These are phyloP conservation scores for Microcebus griseorufus DNA, from an alignment of 2,113 vertebrate species.

Conservation along the genomic window DNA sequence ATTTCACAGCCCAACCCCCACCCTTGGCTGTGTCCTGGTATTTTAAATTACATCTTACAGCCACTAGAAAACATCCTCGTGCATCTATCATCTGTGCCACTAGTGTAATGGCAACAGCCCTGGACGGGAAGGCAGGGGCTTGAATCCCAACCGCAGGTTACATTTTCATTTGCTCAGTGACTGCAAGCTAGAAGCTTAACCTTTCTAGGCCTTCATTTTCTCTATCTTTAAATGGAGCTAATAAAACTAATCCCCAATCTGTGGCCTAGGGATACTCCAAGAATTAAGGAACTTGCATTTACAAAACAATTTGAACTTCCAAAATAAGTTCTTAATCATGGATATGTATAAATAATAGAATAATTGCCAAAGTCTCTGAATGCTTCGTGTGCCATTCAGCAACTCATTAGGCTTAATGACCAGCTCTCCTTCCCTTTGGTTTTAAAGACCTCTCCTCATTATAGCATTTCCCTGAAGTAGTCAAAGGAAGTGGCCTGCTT, in stretches of 20 bases:
- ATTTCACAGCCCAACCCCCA: not conserved
- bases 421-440: conserved; percentile 26
- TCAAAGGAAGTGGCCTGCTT: conserved; percentile 58
- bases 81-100: not conserved
- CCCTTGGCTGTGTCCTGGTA: not conserved
- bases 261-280: not conserved
- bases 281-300: conserved; percentile 16
- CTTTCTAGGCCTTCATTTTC: conserved; percentile 27
- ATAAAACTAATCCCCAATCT: conserved; percentile 15
- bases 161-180: conserved; percentile 14
- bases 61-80: not conserved
- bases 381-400: conserved; percentile 9
- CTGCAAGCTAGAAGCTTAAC: not conserved
- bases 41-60: not conserved
- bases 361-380: conserved; percentile 28
- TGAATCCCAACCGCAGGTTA: not conserved
- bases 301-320: conserved; percentile 14
- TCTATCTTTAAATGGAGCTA: conserved; percentile 9
- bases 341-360: conserved; percentile 57
- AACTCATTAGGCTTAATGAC: conserved; percentile 35
- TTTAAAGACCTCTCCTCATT: conserved; percentile 47
- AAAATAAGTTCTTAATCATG: conserved; percentile 53
- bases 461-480: conserved; percentile 39
- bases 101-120: not conserved
- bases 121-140: not conserved